phyloP scores from a whole-genome alignment of 2,888 invertebrate species.

The Frankliniella intonsa region DNA sequence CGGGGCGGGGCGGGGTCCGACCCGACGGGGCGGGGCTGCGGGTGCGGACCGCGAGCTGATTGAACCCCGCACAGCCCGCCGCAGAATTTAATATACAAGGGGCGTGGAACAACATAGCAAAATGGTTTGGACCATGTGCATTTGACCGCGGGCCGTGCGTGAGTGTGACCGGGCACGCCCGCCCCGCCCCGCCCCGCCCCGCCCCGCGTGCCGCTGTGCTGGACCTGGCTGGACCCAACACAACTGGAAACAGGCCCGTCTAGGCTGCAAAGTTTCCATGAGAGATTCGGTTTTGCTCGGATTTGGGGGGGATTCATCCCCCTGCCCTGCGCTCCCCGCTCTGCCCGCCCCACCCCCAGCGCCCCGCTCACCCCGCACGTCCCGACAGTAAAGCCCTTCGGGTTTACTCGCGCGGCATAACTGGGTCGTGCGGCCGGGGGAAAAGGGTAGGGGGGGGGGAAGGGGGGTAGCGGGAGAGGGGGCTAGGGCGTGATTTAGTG shows the following conservation, averaged over 20 bases:
- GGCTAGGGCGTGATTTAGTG: neutral
- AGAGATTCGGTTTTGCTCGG: too few species aligned
- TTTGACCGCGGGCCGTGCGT: too few species aligned
- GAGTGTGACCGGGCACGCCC: too few species aligned
- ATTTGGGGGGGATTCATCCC: too few species aligned
- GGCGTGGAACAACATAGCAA: neutral
- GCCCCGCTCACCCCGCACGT: neutral
- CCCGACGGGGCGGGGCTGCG: neutral
- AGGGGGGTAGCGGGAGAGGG: neutral
- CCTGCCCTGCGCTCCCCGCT: too few species aligned
- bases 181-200: too few species aligned
- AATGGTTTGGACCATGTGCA: neutral
- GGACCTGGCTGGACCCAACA: too few species aligned
- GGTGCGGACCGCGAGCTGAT: neutral
- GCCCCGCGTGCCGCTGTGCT: too few species aligned
- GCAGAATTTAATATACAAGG: conserved; percentile 23
- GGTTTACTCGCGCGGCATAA: neutral
- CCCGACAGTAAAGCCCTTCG: neutral
- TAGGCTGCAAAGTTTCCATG: too few species aligned
- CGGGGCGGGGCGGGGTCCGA: neutral
- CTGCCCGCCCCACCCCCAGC: neutral
- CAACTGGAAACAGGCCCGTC: too few species aligned
- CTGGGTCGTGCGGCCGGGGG: neutral
- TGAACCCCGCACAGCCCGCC: neutral
- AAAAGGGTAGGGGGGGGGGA: neutral